Base-by-base conservation (phyloP, 2,113 vertebrate genomes). In the Antechinus flavipes region DNA sequence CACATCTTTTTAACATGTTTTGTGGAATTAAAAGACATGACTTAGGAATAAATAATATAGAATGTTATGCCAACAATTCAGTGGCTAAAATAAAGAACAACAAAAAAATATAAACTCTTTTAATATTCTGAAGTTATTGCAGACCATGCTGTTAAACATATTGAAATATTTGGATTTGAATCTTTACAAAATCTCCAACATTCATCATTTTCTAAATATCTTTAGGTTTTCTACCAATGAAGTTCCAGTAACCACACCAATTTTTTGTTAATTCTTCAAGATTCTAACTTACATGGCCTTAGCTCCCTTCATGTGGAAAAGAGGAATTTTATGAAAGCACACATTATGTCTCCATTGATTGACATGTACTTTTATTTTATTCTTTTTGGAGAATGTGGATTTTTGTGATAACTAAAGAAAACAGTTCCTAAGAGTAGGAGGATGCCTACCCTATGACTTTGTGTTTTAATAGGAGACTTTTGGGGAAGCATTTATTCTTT, bases 21-120 rank as follows among this genome's bases (percentile, higher is more conserved):
- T 96, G 93, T 92, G 53, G 90, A 89, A 96, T 47, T 30, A 91
- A 94, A 94, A 53, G 10, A 52, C 3, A 93, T 76, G 7, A 16
- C 61, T 93, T 93, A 53, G 3, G 52, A 58, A 14, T 91, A 92
- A 96, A 93, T 91, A 58, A 93, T 68, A 26, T 92, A 93, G 26
- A 58, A 27, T 26, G n/a, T 1, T 90, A 89, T 53, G 84, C 58
- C 30, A 68, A 91, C 30, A 12, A 53, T 26, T 22, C 47, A 93
- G 47, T 23, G 2, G 76, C 49, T 12, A 91, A 24, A 42, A 11
- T 89, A 91, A 55, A 47, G n/a, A 93, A 93, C 46, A 53, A 2
- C n/a, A 92, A 89, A 12, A 22, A 54, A 91, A 93, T 16, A 50
- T 26, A 47, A 0, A 26, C 16, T 93, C 2, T 16, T 52, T 27